Conservation (phyloP, 1,140 invertebrate genomes). For the Drosophila punjabiensis region DNA sequence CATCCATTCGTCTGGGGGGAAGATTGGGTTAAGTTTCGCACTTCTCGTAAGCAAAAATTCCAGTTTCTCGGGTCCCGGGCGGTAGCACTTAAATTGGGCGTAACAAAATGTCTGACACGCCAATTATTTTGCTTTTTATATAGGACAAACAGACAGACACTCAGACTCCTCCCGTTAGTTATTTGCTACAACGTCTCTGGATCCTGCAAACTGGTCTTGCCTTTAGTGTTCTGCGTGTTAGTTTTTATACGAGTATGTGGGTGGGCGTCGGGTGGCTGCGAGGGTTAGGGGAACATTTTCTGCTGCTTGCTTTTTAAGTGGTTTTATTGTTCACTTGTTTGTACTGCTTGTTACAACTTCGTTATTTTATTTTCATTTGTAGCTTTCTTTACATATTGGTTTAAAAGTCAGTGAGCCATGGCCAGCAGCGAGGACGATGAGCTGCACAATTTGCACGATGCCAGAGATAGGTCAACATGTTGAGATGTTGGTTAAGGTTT, state of each 20-base stretch:
- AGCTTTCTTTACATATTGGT: conserved; percentile 37
- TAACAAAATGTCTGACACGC: conserved; percentile 82
- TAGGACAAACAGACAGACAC: conserved; percentile 47
- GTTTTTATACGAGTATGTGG: conserved; percentile 63
- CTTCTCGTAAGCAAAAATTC: conserved; percentile 23
- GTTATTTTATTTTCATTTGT: conserved; percentile 48
- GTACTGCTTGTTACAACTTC: conserved; percentile 46
- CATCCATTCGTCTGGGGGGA: conserved; percentile 10
- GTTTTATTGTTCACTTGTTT: conserved; percentile 74
- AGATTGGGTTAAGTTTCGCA: conserved; percentile 16
- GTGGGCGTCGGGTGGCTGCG: conserved; percentile 19
- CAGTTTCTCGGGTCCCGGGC: conserved; percentile 6
- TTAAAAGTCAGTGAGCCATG: conserved; percentile 53
- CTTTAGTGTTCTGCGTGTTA: conserved; percentile 66
- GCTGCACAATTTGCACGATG: conserved; percentile 36
- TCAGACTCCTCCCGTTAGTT: conserved; percentile 35
- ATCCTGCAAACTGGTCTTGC: conserved; percentile 32
- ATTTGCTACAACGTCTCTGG: conserved; percentile 26
- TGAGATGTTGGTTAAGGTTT: conserved; percentile 24
- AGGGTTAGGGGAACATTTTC: conserved; percentile 29
- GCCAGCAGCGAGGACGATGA: conserved; percentile 39
- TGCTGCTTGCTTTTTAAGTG: conserved; percentile 70
- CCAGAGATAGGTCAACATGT: conserved; percentile 41
- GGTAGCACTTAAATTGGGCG: conserved; percentile 81
- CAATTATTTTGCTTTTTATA: conserved; percentile 82